Evolutionary conservation across 2,113 vertebrate genomes (phyloP), one percentile per base, ranked within the genome.

Genomic region (Lepus americanus): DNA sequence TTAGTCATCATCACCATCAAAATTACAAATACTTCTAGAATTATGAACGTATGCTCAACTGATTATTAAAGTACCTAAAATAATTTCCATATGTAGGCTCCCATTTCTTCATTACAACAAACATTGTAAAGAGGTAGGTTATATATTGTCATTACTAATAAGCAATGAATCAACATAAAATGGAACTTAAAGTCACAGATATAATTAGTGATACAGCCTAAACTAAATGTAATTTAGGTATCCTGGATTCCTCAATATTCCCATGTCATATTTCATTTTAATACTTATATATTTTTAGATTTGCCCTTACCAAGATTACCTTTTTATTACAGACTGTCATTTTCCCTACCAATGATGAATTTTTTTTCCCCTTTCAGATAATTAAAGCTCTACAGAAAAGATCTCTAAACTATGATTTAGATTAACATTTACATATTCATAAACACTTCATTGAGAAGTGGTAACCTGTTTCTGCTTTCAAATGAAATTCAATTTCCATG

Each of bases 371-470:
- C 70, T 61, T 90, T 78, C 31, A 67, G 31, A 70, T 90, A 96
- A 94, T 96, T 88, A 97, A 92, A 72, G 19, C 64, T 80, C 59
- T 92, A 77, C 33, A 84, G 87, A 77, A 92, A 97, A 86, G 23
- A 81, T 53, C 0, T 39, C 53, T 82, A 66, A 39, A 51, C 33
- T 92, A 11, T 90, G 64, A 94, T 94, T 96, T 89, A 91, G 36
- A 91, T 27, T 90, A 33, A 49, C 0, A 94, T 95, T 96, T 92
- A 53, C 90, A 97, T 96, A 95, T 95, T 91, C 70, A 96, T 95
- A 94, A 94, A 80, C 80, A 94, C 70, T 91, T 94, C 92, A 89
- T 63, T 86, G 94, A 95, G 70, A 89, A 94, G 39, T 66, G n/a
- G 31, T 95, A 94, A 95, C 44, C 78, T 93, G 49, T 86, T 94